These are phyloP conservation scores for Perccottus glenii DNA, from an alignment of 2,113 vertebrate species.

Conservation along the genomic window DNA sequence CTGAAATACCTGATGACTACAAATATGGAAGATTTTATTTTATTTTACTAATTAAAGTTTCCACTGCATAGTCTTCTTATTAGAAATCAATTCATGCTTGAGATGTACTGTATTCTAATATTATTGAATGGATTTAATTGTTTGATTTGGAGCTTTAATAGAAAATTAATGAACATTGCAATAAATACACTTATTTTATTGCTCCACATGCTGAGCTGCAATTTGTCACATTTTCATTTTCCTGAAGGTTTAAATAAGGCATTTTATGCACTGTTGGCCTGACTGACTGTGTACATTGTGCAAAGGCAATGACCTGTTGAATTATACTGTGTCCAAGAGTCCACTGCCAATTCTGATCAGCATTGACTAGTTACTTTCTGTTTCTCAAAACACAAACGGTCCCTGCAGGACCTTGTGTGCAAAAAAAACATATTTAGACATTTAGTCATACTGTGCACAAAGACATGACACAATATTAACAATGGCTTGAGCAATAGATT, in stretches of 20 bases:
- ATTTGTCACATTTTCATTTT: constrained; percentile 70
- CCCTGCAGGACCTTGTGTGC: constrained; percentile 5
- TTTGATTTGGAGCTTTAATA: constrained; percentile 89
- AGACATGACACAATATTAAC: constrained; percentile 10
- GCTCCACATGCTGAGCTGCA: constrained; percentile 56
- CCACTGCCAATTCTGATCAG: constrained; percentile 59
- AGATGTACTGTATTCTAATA: constrained; percentile 86
- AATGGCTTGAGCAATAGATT: constrained; percentile 29
- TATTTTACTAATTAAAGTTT: constrained; percentile 85
- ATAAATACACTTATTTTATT: constrained; percentile 86
- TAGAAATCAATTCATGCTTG: constrained; percentile 84
- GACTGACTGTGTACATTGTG: constrained; percentile 60
- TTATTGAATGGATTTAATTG: constrained; percentile 88
- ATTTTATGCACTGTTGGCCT: constrained; percentile 49
- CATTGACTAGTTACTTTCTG: constrained; percentile 30
- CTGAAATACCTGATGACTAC: constrained; percentile 11
- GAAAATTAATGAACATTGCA: constrained; percentile 89
- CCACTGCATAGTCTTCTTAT: constrained; percentile 85
- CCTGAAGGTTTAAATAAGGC: constrained; percentile 52
- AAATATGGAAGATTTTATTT: constrained; percentile 50
- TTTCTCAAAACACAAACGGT: constrained; percentile 11
- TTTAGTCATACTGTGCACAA: constrained; percentile 7
- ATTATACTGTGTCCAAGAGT: constrained; percentile 59
- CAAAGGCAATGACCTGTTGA: constrained; percentile 62
- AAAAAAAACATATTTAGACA: constrained; percentile 13